Evolutionary conservation across 2,797 vertebrate genomes (phyloP), one percentile per base, ranked within the genome.

Genomic region (Chelon auratus): DNA sequence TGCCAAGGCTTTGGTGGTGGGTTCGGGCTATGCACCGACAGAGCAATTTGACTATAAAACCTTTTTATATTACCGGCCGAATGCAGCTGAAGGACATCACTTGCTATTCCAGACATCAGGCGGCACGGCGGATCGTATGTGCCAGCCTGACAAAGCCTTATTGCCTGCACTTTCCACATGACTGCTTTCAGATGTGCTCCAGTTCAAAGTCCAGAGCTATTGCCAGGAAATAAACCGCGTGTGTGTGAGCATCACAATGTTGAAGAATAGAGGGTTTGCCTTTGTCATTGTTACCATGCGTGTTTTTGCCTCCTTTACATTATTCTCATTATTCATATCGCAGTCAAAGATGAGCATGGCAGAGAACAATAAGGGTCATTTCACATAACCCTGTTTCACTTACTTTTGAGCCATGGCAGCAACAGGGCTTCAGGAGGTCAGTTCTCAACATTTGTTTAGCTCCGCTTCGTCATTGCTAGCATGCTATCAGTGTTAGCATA

Each of bases 211-310:
- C 80, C 82, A 83, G 82, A 84, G 82, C 85, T 55, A 45, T 33
- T 83, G 83, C 83, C 84, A 78, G 84, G 55, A 82, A 87, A 86
- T 84, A 87, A 84, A 89, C 78, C 74, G 69, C 77, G 77, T 80
- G 78, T 69, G 58, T 52, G 80, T 30, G 30, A 36, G 70, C 26
- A 62, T 87, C 68, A 68, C 77, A 73, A 68, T 53, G 65, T 26
- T 68, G 68, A 69, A 51, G 57, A 86, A 57, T 58, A 63, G 55
- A 80, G 12, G 62, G 56, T 66, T 87, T 78, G 36, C 36, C 56
- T 79, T 57, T 14, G 58, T 57, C 43, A 39, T 56, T 83, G 67
- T 82, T 81, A 61, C 66, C 61, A 68, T 72, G 62, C 53, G 33
- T 43, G 71, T 70, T 64, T 56, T 57, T 22, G 50, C n/a, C 52